Evolutionary conservation across 2,888 invertebrate genomes (phyloP).

Genomic region (Acholoe squamosa): DNA sequence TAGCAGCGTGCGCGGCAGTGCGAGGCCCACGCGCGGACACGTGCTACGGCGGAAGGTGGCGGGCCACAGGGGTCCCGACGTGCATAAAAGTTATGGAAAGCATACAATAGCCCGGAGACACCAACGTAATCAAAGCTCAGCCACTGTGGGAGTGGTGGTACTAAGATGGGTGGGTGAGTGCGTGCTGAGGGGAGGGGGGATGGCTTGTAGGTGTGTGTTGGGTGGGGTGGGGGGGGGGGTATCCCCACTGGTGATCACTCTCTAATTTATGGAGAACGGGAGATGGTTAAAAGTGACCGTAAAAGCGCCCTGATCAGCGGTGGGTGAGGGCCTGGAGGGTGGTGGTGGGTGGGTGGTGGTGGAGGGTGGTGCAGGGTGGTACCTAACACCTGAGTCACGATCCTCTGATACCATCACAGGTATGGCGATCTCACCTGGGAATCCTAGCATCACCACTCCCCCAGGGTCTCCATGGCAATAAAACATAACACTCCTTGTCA

Average conservation of each 20-base stretch:
- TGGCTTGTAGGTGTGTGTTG: not conserved
- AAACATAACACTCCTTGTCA: not conserved
- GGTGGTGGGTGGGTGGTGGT: slow-evolving; percentile 7
- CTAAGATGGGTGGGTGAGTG: not conserved
- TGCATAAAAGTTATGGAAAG: slow-evolving; percentile 50
- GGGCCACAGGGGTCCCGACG: not conserved
- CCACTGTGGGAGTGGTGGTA: not conserved
- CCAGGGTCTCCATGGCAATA: not conserved
- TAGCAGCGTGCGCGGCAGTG: not conserved
- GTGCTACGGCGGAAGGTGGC: slow-evolving; percentile 32
- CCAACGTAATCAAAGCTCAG: slow-evolving; percentile 43
- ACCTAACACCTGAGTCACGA: slow-evolving; percentile 33
- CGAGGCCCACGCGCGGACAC: not conserved
- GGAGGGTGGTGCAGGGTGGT: slow-evolving; percentile 20
- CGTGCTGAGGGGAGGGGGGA: not conserved
- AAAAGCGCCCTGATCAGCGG: slow-evolving; percentile 1
- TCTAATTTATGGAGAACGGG: slow-evolving; percentile 35
- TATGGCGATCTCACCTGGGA: not conserved
- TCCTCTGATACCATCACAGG: slow-evolving; percentile 25
- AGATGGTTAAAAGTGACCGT: slow-evolving; percentile 28
- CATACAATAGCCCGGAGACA: slow-evolving; percentile 36
- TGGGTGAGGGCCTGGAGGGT: not conserved
- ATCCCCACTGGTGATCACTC: slow-evolving; percentile 1
- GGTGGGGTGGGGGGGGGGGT: not conserved
- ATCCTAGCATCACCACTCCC: not conserved